Percentiles rank a stretch among this genome's conserved stretches.
These are phyloP conservation scores for Panthera tigris DNA, from an alignment of 2,113 vertebrate species.

Conservation along the genomic window DNA sequence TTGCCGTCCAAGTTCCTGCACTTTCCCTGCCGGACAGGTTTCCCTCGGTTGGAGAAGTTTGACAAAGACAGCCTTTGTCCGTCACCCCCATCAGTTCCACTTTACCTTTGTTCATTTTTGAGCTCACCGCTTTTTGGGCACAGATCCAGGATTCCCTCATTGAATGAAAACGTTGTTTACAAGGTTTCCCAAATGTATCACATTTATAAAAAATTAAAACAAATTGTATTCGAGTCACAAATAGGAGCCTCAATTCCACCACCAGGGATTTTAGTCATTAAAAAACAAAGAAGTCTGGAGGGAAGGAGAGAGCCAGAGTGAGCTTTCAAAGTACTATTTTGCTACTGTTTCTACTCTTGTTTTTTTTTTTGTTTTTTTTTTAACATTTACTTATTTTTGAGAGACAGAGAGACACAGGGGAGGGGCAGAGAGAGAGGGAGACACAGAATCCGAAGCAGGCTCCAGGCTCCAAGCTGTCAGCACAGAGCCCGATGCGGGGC, in stretches of 20 bases:
- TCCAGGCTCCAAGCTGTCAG: too few relatives aligned
- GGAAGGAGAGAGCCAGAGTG: background rate
- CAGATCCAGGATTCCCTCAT: slow-evolving; percentile 14
- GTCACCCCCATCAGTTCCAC: background rate
- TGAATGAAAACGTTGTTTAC: slow-evolving; percentile 7
- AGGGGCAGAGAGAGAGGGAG: too few relatives aligned
- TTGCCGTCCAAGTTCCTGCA: slow-evolving; percentile 52
- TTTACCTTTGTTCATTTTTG: slow-evolving; percentile 23
- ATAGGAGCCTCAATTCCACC: background rate
- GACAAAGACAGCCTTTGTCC: slow-evolving; percentile 73
- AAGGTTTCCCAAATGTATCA: slow-evolving; percentile 41
- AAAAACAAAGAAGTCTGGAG: background rate
- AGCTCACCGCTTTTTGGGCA: background rate
- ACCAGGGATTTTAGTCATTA: background rate
- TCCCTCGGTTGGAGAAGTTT: background rate
- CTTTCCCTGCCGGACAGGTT: slow-evolving; percentile 70
- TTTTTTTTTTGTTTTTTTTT: too few relatives aligned
- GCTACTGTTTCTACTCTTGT: background rate
- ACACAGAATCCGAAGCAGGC: too few relatives aligned
- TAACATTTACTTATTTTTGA: too few relatives aligned
- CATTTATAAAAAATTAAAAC: slow-evolving; percentile 31
- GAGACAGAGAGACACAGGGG: too few relatives aligned
- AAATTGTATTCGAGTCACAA: background rate
- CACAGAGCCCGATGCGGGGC: too few relatives aligned
- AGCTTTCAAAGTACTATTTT: background rate